Evolutionary conservation across 2,888 invertebrate species (phyloP).

Genomic region (Xestia xanthographa): DNA sequence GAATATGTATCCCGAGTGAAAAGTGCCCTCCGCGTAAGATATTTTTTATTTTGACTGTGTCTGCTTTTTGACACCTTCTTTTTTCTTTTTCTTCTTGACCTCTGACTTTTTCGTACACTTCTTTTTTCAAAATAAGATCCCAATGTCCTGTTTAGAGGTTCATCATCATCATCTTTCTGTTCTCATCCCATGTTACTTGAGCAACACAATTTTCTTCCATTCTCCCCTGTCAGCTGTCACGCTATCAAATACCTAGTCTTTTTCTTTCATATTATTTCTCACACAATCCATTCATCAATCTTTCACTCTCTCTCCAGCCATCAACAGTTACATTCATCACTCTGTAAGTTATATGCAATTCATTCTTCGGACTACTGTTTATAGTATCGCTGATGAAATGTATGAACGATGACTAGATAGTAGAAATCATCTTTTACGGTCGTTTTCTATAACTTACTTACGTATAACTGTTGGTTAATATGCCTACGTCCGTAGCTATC

Average conservation of each 20-base stretch:
- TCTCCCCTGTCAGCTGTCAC: background rate
- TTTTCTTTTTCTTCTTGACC: background rate
- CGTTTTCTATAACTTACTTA: no score
- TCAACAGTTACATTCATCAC: background rate
- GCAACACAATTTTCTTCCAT: background rate
- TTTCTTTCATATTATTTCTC: background rate
- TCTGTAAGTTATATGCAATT: background rate
- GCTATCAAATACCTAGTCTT: background rate
- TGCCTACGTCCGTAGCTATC: no score
- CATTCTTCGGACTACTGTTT: background rate
- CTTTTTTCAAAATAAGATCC: background rate
- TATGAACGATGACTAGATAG: background rate
- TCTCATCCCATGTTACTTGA: background rate
- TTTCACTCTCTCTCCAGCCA: background rate
- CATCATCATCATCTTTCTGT: background rate
- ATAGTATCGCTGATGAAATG: background rate
- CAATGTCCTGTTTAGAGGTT: background rate
- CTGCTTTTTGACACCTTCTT: background rate
- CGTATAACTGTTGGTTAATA: no score
- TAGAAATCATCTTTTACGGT: background rate
- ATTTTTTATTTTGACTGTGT: background rate
- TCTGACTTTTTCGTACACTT: background rate
- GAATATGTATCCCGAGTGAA: conserved; percentile 70
- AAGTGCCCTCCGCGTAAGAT: conserved; percentile 69
- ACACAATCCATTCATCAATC: background rate